Percentiles rank a stretch among this genome's conserved stretches.
Evolutionary conservation across 1,140 invertebrate genomes (phyloP).

Genomic region (Lepidurus arcticus): DNA sequence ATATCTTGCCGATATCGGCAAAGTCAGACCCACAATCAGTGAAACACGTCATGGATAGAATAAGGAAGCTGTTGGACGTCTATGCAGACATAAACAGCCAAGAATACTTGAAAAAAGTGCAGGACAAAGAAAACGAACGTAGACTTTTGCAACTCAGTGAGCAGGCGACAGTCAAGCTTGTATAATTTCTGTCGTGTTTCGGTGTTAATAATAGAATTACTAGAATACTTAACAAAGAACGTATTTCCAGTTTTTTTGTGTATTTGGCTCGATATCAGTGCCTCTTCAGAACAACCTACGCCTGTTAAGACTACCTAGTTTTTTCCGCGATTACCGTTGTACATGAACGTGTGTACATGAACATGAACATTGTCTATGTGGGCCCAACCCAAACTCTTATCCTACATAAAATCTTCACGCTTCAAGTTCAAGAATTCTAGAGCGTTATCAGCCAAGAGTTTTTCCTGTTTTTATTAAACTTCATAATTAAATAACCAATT

Average conservation of each 20-base stretch:
- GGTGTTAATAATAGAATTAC: background rate
- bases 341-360: no score
- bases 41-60: conserved; percentile 31
- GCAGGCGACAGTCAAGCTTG: conserved; percentile 20
- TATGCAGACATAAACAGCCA: conserved; percentile 23
- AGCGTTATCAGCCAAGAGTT: conserved; percentile 42
- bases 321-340: background rate
- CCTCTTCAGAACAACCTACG: no score
- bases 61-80: conserved; percentile 41
- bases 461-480: conserved; percentile 36
- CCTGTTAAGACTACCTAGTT: background rate
- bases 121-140: background rate
- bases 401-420: conserved; percentile 32
- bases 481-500: background rate
- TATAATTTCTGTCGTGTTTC: conserved; percentile 21
- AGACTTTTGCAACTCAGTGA: background rate
- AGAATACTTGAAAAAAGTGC: conserved; percentile 19
- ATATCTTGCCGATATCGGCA: conserved; percentile 44
- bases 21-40: conserved; percentile 35
- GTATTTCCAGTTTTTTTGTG: background rate
- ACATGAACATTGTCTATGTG: no score
- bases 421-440: conserved; percentile 41
- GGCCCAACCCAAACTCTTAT: no score
- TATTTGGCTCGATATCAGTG: background rate
- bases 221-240: background rate